These are phyloP conservation scores for Chrysolina haemoptera DNA, from an alignment of 2,888 invertebrate species.

Conservation along the genomic window DNA sequence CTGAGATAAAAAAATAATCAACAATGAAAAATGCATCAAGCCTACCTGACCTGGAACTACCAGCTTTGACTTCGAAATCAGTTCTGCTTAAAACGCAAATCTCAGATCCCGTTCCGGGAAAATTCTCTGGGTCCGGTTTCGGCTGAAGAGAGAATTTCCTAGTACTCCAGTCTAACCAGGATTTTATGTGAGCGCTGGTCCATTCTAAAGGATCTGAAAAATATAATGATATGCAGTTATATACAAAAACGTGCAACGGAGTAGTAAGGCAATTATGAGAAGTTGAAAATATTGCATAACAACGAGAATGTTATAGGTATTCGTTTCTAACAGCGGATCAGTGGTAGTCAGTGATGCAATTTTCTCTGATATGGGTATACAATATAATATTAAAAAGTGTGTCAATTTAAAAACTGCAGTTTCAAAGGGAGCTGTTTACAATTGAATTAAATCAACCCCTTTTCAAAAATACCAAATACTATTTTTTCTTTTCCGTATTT, in stretches of 20 bases:
- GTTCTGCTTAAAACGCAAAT: conserved; percentile 76
- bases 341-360: too few species aligned
- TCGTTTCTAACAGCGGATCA: too few species aligned
- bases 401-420: too few species aligned
- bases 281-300: too few species aligned
- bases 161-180: conserved; percentile 77
- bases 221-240: neutral
- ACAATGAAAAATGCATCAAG: conserved; percentile 1
- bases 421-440: too few species aligned
- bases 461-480: too few species aligned
- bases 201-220: conserved; percentile 77
- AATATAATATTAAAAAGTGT: too few species aligned
- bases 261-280: too few species aligned
- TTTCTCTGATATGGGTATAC: too few species aligned
- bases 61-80: conserved; percentile 74
- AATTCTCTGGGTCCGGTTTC: conserved; percentile 70
- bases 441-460: too few species aligned
- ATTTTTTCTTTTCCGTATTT: too few species aligned
- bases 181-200: conserved; percentile 73
- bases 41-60: conserved; percentile 69
- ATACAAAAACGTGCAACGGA: neutral
- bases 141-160: conserved; percentile 75
- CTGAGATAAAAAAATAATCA: neutral
- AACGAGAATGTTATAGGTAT: too few species aligned
- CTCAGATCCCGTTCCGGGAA: conserved; percentile 74